Evolutionary conservation across 2,113 vertebrate genomes (phyloP), one percentile per base, ranked within the genome.

Genomic region (Pelusios castaneus): DNA sequence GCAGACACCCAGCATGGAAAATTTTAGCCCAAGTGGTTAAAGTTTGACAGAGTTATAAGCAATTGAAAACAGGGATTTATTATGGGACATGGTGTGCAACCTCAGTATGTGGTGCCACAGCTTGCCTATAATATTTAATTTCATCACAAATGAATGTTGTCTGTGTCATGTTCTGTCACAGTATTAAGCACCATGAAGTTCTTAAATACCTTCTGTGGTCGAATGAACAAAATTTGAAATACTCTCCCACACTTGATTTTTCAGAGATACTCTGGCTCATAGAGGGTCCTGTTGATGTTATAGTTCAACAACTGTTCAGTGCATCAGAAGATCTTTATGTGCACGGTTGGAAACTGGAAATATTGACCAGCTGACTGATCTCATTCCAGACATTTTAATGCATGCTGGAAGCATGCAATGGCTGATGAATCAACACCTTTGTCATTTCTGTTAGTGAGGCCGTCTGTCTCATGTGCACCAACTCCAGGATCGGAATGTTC

Each of bases 101-200:
- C 29, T 85, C 78, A 77, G 78, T 41, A 87, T 67, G 10, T 51
- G 21, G 27, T 67, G 47, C 2, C 86, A 52, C 38, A 67, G 24
- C 9, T 16, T 85, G 31, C n/a, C 34, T 55, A 10, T 81, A 47
- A 25, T 52, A 67, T 6, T 85, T 91, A 54, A 91, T 97, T 95
- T 96, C 90, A 90, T 54, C 78, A 79, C 86, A 55, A 38, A 47
- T n/a, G 78, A 95, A 76, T 67, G 41, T 67, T 91, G 45, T 95
- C 82, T 89, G 76, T 84, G 94, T 79, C 93, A 79, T 84, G 82
- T 91, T 55, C 88, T 84, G 63, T 95, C 94, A 10, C 89, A 89
- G 73, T 89, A 31, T 76, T 73, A 43, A 8, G 83, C 13, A 76
- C 5, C 54, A 38, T 4, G 24, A 80, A 80, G 12, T 10, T 80